Evolutionary conservation across 2,888 invertebrate genomes (phyloP), one percentile per base, ranked within the genome.

Genomic region (Parascotia fuliginaria): DNA sequence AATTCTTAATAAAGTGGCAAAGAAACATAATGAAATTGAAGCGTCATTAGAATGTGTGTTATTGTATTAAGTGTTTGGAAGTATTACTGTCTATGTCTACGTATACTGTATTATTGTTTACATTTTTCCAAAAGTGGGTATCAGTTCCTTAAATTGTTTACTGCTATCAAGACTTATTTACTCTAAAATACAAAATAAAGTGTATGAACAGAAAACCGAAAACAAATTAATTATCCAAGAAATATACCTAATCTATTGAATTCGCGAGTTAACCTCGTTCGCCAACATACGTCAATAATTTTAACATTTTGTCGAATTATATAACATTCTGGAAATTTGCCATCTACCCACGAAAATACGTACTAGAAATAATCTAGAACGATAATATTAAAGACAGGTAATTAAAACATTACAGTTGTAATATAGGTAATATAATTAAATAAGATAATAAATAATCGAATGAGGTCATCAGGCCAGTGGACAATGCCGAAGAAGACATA

Each of bases 271-370:
- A 29, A 34, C 40, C 32, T 11, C 32, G 12, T 42, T 5, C 31
- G 27, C 9, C 7, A 9, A 6, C 14, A 34, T 33, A 36, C 7
- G 29, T 44, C 29, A 38, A 41, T 42, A 38, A 27, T n/a, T 13
- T 50, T 14, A 29, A 41, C 9, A 57, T 45, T 43, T 33, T 16
- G 15, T 39, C n/a, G 32, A 56, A 55, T 53, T 56, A 55, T 48
- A 39, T 41, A 57, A 57, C 19, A 6, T 6, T 1, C 29, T 57
- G 49, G 47, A 65, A 37, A 51, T 14, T 24, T 50, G 51, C 49
- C 53, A 65, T 42, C 19, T n/a, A 3, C 29, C 34, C 22, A 48
- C 48, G 14, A 39, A 42, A 40, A 44, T 29, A 1, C 4, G 31
- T 39, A 27, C 37, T 29, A 11, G 1, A 58, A 52, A 47, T 45